A percentile compares a stretch with the other conserved stretches of the same genome.
These are phyloP conservation scores for Rhadinocentrus ornatus DNA, from an alignment of 2,797 vertebrate genomes.

Conservation along the genomic window DNA sequence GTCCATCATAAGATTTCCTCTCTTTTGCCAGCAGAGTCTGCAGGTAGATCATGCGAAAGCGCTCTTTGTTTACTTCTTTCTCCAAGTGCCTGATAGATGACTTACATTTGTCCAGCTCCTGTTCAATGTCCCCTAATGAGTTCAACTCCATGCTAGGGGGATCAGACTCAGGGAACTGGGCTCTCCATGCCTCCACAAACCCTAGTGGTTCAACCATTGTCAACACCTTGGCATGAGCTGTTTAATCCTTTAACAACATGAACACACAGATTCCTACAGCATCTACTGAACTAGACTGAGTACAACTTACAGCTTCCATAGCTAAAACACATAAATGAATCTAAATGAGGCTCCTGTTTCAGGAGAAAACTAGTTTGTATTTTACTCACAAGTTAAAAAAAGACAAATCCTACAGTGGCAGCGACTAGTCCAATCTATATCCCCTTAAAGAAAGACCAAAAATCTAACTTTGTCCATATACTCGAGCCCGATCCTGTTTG, in stretches of 20 bases:
- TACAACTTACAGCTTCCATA: slow-evolving; percentile 48
- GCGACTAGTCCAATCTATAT: not conserved
- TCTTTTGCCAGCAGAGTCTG: slow-evolving; percentile 98
- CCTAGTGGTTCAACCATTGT: slow-evolving; percentile 95
- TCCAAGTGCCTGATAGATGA: slow-evolving; percentile 92
- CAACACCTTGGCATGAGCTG: slow-evolving; percentile 26
- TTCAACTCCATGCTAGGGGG: slow-evolving; percentile 95
- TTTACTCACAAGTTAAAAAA: slow-evolving; percentile 45
- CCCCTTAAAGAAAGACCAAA: slow-evolving; percentile 18
- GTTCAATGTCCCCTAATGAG: slow-evolving; percentile 92
- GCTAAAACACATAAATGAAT: slow-evolving; percentile 9
- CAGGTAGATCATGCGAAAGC: slow-evolving; percentile 99
- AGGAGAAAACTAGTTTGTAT: slow-evolving; percentile 10
- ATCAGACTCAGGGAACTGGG: slow-evolving; percentile 96
- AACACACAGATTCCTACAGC: slow-evolving; percentile 15
- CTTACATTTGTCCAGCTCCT: slow-evolving; percentile 95
- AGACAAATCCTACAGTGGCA: slow-evolving; percentile 13
- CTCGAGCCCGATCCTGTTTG: not conserved
- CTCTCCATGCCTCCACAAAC: slow-evolving; percentile 97
- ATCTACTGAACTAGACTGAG: slow-evolving; percentile 11
- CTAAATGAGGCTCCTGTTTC: slow-evolving; percentile 17
- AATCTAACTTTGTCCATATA: slow-evolving; percentile 10
- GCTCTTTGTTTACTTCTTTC: slow-evolving; percentile 97
- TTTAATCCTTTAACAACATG: slow-evolving; percentile 39
- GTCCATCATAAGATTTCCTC: slow-evolving; percentile 93